These are phyloP conservation scores for Drosophila seclusa DNA, from an alignment of 2,888 invertebrate species.

Conservation along the genomic window DNA sequence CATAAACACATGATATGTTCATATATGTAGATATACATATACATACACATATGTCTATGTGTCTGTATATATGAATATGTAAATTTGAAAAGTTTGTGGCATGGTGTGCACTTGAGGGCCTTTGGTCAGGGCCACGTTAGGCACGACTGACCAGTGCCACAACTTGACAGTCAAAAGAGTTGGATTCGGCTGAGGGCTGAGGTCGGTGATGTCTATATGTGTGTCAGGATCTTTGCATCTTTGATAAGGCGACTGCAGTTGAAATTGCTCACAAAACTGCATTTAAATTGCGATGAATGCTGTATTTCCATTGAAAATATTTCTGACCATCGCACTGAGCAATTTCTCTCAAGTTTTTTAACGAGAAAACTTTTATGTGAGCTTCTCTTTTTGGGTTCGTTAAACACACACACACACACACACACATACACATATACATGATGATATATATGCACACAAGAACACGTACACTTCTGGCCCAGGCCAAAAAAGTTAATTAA, in stretches of 20 bases:
- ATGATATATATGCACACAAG: neutral
- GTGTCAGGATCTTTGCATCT: slow-evolving; percentile 55
- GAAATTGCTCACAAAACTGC: slow-evolving; percentile 77
- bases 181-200: neutral
- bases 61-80: slow-evolving; percentile 2
- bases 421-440: neutral
- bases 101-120: slow-evolving; percentile 10
- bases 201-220: neutral
- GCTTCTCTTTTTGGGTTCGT: slow-evolving; percentile 43
- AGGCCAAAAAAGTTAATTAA: slow-evolving; percentile 71
- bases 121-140: slow-evolving; percentile 14
- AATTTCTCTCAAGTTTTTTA: slow-evolving; percentile 71
- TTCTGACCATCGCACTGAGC: slow-evolving; percentile 55
- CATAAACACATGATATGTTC: slow-evolving; percentile 3
- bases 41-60: no score
- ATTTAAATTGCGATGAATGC: slow-evolving; percentile 74
- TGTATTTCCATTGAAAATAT: slow-evolving; percentile 62
- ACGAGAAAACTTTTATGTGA: slow-evolving; percentile 78
- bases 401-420: slow-evolving; percentile 21
- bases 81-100: slow-evolving; percentile 36
- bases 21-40: slow-evolving; percentile 8
- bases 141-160: slow-evolving; percentile 15
- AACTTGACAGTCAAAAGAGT: slow-evolving; percentile 14
- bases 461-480: slow-evolving; percentile 8
- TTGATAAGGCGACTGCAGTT: slow-evolving; percentile 57